Base-by-base conservation (phyloP, 2,113 vertebrate species). In the Xiphophorus couchianus region DNA sequence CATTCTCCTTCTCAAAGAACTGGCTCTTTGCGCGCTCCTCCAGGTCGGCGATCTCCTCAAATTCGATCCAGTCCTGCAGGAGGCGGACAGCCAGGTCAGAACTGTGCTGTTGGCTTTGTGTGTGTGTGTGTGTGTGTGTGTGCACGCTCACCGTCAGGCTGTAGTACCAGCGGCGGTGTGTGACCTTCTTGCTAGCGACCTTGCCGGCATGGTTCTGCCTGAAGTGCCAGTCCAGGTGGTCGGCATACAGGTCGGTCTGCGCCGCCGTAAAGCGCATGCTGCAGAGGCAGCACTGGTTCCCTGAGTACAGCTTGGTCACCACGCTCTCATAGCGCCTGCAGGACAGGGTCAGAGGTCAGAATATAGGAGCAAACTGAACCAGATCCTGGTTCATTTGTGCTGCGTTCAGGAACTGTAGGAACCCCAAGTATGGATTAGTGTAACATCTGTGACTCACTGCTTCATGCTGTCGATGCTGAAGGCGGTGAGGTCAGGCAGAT, bases 201-300 rank as follows among this genome's bases (percentile, higher is more conserved):
- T 99, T 99, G 77, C 98, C 97, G 0, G 96, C 97, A 66, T 98
- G 93, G 91, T 99, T 99, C 94, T 98, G 97, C 11, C 98, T 95
- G 87, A 98, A 99, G 94, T 99, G 98, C 98, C 98, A 99, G 74
- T 99, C 98, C 91, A 99, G 94, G 83, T 99, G 98, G 92, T 99
- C 98, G 0, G 98, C 98, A 61, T 99, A 99, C 67, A 99, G 94
- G 86, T 99, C 98, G 1, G 98, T 99, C 90, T 99, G 97, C 15
- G 96, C 95, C 5, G 96, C 89, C 1, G 97, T 99, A 91, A 99
- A 99, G 73, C 98, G 95, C 97, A 99, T 98, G 83, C 97, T 97
- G 90, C 98, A 99, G 0, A 98, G 96, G 35, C 98, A 98, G 91
- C 98, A 99, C 94, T 99, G 98, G 92, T 99, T 99, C 74, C 98